These are phyloP conservation scores for Drosophila neotestacea DNA, from an alignment of 2,888 invertebrate species.

Conservation along the genomic window DNA sequence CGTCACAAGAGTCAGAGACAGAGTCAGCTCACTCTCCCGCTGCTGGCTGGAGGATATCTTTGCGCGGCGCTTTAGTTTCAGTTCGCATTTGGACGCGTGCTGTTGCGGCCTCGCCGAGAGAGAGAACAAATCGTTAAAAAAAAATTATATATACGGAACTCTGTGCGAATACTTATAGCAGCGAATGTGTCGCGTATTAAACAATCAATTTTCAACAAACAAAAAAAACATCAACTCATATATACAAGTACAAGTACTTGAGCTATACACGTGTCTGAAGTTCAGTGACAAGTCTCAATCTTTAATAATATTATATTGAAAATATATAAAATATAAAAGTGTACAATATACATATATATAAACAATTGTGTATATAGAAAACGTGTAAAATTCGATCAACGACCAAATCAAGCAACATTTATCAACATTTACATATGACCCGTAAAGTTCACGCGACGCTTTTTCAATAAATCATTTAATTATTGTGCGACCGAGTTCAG, in stretches of 20 bases:
- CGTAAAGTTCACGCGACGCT: constrained; percentile 54
- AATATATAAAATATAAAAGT: constrained; percentile 5
- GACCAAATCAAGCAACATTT: constrained; percentile 38
- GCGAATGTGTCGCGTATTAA: constrained; percentile 48
- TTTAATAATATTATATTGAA: constrained; percentile 21
- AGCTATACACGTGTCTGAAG: constrained; percentile 67
- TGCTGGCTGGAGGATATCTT: constrained; percentile 75
- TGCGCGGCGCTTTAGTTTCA: constrained; percentile 73
- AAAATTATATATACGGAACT: constrained; percentile 23
- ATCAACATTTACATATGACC: constrained; percentile 48
- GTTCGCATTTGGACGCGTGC: constrained; percentile 79
- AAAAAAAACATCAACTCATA: neutral
- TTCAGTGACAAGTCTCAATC: constrained; percentile 68
- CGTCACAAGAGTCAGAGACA: constrained; percentile 47
- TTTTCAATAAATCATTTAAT: constrained; percentile 50
- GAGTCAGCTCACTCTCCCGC: constrained; percentile 66
- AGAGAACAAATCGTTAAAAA: constrained; percentile 23
- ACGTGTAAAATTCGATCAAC: constrained; percentile 61
- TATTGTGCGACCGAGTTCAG: constrained; percentile 54
- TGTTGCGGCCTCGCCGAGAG: constrained; percentile 72
- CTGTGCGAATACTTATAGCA: constrained; percentile 44
- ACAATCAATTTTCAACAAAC: constrained; percentile 31
- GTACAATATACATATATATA: constrained; percentile 24
- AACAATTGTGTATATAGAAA: constrained; percentile 36
- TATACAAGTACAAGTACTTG: constrained; percentile 12